Evolutionary conservation across 2,888 invertebrate genomes (phyloP), one percentile per base, ranked within the genome.

Genomic region (Synergus umbraculus): DNA sequence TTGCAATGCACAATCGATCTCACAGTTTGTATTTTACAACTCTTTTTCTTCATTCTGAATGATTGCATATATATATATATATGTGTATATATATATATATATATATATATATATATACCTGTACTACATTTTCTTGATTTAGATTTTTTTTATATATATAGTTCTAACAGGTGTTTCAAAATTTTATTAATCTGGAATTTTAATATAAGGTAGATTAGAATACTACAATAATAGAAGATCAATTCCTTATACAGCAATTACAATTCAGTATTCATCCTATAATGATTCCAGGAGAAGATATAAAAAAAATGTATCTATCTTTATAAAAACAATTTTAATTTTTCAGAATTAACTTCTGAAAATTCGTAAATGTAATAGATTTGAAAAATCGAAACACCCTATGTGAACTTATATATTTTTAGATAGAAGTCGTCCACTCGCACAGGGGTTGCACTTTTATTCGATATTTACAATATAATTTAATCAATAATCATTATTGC

Each of bases 401-500:
- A 10, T n/a, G 49, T 22, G 60, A 60, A 60, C 60, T 60, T 60
- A 22, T 22, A 29, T 60, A 60, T 60, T 10, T 22, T 22, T 13
- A 22, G 1, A 29, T 29, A 10, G 49, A 54, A 54, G 54, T 37
- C 73, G 37, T 29, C 29, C n/a, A 41, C 8, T 66, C 41, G 49
- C 15, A 54, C 73, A 9, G 4, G 44, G 18, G 1, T 10, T 54
- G 10, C 10, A 49, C 29, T 66, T 46, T 69, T 4, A 15, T 15
- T 49, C 29, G 22, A 49, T 46, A 49, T 37, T 54, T 73, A 49
- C 15, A 73, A 18, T 46, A 60, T 60, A 18, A 60, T 60, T 22
- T 60, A n/a, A 54, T 54, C 54, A 54, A n/a, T 44, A 73, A 54
- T 73, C 73, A 54, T 73, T 73, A 73, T 73, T 73, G 73, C 41